phyloP scores from a whole-genome alignment of 1,140 invertebrate genomes.

The Brachionus asplanchnoidis region DNA sequence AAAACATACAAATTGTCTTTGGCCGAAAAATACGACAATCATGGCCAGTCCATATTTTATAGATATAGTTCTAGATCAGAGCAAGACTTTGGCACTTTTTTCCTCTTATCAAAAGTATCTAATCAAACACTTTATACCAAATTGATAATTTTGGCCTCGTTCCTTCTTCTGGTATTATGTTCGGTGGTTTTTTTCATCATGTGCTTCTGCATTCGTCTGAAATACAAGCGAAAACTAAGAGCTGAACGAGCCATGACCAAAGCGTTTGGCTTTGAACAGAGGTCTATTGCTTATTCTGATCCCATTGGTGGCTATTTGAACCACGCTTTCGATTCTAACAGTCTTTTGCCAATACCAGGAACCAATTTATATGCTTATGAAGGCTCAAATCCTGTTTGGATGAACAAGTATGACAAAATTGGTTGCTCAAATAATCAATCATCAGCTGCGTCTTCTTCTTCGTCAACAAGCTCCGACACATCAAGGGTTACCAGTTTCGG shows the following conservation, averaged over 20 bases:
- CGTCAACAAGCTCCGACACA: conserved; percentile 17
- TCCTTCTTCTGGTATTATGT: neutral
- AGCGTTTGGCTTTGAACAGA: conserved; percentile 35
- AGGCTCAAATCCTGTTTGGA: conserved; percentile 33
- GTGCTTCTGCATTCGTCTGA: neutral
- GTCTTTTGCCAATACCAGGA: conserved; percentile 31
- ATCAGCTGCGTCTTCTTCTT: neutral
- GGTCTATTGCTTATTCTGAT: neutral
- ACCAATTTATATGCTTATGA: conserved; percentile 37
- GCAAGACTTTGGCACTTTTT: neutral
- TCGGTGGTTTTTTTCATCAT: neutral
- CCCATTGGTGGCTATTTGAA: conserved; percentile 13
- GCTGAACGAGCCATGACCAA: conserved; percentile 28
- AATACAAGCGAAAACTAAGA: conserved; percentile 34
- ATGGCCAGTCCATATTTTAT: neutral
- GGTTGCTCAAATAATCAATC: neutral
- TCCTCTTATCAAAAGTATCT: neutral
- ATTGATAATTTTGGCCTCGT: neutral
- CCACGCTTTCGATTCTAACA: conserved; percentile 31
- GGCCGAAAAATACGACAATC: conserved; percentile 29
- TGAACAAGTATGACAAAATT: conserved; percentile 38
- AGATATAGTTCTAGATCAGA: neutral
- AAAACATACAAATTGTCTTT: conserved; percentile 32
- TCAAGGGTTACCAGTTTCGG: neutral
- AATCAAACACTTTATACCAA: neutral